phyloP scores from a whole-genome alignment of 2,113 vertebrate species.

The Lucifuga dentata region DNA sequence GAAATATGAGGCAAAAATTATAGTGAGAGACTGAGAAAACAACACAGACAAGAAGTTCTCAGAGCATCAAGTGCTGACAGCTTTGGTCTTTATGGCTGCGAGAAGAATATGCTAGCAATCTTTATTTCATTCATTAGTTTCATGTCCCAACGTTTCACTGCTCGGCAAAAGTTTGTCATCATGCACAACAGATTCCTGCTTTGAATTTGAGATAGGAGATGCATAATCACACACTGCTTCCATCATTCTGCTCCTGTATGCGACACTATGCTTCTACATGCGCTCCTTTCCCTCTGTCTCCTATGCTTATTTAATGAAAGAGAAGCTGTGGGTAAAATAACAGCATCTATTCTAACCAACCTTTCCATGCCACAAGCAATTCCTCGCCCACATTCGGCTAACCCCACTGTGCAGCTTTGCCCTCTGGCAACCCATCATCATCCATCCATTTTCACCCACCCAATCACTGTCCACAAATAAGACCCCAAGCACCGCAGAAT shows the following conservation, averaged over 20 bases:
- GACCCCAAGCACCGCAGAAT: neutral
- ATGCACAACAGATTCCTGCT: conserved; percentile 40
- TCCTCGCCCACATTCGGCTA: neutral
- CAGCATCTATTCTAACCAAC: conserved; percentile 14
- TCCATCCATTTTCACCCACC: conserved; percentile 8
- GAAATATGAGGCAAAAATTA: neutral
- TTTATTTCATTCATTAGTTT: conserved; percentile 3
- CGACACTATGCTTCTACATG: neutral
- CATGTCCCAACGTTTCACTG: conserved; percentile 5
- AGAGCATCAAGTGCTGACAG: neutral
- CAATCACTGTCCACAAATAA: conserved; percentile 29
- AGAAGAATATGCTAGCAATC: neutral
- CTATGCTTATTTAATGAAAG: conserved; percentile 27
- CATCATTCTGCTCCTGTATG: conserved; percentile 14
- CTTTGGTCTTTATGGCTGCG: conserved; percentile 5
- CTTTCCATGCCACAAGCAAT: conserved; percentile 14
- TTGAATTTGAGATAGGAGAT: conserved; percentile 47
- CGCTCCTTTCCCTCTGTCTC: neutral
- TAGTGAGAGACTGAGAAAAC: neutral
- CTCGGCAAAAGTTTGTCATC: conserved; percentile 38
- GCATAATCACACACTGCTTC: conserved; percentile 47
- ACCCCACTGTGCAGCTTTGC: conserved; percentile 6
- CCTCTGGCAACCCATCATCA: conserved; percentile 33
- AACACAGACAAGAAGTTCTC: neutral
- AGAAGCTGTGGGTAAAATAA: conserved; percentile 15